Conservation (phyloP, 2,113 vertebrate genomes). For the Onychostoma macrolepis region DNA sequence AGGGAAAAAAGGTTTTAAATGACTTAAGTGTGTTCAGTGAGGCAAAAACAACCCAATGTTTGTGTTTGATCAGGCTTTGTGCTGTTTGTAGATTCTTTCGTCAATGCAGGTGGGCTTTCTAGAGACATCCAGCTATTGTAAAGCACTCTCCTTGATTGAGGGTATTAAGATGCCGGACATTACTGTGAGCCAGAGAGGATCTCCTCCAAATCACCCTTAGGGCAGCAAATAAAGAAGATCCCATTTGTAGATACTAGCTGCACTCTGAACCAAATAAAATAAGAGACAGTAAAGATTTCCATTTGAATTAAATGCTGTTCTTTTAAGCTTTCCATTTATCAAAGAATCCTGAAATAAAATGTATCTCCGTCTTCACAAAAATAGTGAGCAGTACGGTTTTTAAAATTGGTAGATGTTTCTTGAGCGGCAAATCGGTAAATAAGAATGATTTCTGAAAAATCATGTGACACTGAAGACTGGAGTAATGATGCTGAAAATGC, state of each 20-base stretch:
- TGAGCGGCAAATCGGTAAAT: too few species aligned
- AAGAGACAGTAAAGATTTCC: not conserved
- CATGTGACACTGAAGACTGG: too few species aligned
- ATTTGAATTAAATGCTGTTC: too few species aligned
- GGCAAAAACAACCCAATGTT: constrained; percentile 1
- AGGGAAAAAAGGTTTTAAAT: not conserved
- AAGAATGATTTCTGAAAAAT: too few species aligned
- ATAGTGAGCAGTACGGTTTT: not conserved
- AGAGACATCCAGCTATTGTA: not conserved
- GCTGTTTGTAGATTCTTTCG: not conserved
- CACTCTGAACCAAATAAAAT: not conserved
- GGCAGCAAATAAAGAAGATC: not conserved
- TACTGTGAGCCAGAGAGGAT: constrained; percentile 7
- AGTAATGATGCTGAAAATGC: too few species aligned
- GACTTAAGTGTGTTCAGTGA: not conserved
- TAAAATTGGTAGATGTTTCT: not conserved
- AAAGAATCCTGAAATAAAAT: not conserved
- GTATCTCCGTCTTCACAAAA: not conserved
- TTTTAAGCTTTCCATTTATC: not conserved
- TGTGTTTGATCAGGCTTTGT: constrained; percentile 23
- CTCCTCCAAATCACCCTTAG: not conserved
- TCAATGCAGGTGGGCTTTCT: constrained; percentile 25
- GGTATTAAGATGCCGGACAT: constrained; percentile 17
- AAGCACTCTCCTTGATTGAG: not conserved
- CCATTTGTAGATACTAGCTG: not conserved